Evolutionary conservation across 1,140 invertebrate species (phyloP), one percentile per base, ranked within the genome.

Genomic region (Scaptomyza pallida): DNA sequence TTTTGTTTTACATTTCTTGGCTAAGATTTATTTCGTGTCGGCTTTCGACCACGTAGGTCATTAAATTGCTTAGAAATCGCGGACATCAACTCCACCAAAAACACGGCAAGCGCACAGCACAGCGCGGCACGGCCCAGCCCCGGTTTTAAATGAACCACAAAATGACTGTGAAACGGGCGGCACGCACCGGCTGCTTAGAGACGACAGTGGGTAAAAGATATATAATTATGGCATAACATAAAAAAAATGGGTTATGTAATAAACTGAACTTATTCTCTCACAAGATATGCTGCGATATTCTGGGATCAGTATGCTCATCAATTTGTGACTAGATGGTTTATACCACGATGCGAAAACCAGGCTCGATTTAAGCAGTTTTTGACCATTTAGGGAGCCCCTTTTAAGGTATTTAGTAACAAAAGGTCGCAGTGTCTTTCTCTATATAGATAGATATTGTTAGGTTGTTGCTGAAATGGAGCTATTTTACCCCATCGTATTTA

Each of bases 51-150:
- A 85, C 81, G 81, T 85, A 85, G 82, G 81, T 85, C 81, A 85
- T 85, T 85, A 85, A 88, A 85, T 77, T 81, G 81, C 72, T 88
- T 81, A 81, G 81, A 86, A 85, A 85, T 85, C 81, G 82, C 81
- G 73, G 77, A 65, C 65, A 65, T 67, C 70, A 72, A 75, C 60
- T 65, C 52, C 26, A 23, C 35, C 50, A 37, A 13, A 33, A 30
- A 30, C 26, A 30, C 6, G 26, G 26, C 6, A 30, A 30, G 26
- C 26, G 6, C 37, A 57, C 19, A 26, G 23, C 23, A 21, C 21
- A 47, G 64, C 72, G 64, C 12, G 13, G 23, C 54, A 33, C 56
- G 61, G 45, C 52, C 48, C 26, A 43, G 48, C 23, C 41, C 41
- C 48, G 61, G 50, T 85, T 85, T 75, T 41, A 86, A 85, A 86